Conservation (phyloP, 2,797 vertebrate species). For the Microcaecilia unicolor region DNA sequence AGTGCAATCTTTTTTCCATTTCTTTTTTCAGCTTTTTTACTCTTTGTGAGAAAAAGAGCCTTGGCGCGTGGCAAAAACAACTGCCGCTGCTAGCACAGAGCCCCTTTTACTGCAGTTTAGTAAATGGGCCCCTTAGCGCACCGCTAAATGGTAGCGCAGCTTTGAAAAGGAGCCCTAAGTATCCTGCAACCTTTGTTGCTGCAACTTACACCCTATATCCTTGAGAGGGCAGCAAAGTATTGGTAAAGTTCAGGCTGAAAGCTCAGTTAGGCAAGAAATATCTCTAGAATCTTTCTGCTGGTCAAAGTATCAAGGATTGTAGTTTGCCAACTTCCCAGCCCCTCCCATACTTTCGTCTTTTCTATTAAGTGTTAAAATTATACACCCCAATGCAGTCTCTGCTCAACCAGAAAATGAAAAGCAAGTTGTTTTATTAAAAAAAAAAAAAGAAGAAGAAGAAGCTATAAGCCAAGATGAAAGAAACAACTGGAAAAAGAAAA, state of each 20-base stretch:
- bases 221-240: constrained; percentile 44
- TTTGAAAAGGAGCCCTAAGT: too few relatives aligned
- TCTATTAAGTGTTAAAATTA: constrained; percentile 30
- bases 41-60: too few relatives aligned
- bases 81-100: too few relatives aligned
- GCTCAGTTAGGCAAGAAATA: constrained; percentile 1
- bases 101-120: too few relatives aligned
- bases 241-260: not conserved
- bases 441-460: constrained; percentile 30
- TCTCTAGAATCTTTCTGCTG: constrained; percentile 29
- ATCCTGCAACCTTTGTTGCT: not conserved
- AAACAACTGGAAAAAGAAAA: constrained; percentile 14
- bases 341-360: not conserved
- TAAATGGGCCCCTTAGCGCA: too few relatives aligned
- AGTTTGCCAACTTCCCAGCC: constrained; percentile 24
- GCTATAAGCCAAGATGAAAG: constrained; percentile 11
- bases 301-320: constrained; percentile 39
- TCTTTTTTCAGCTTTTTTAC: too few relatives aligned
- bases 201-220: constrained; percentile 19
- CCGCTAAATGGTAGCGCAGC: too few relatives aligned
- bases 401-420: constrained; percentile 21
- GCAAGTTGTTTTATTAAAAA: too few relatives aligned
- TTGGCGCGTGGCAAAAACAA: too few relatives aligned
- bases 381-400: constrained; percentile 14
- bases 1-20: too few relatives aligned